Percentiles rank a stretch among this genome's conserved stretches.
Conservation (phyloP, 2,888 invertebrate genomes). For the Athalia cordata region DNA sequence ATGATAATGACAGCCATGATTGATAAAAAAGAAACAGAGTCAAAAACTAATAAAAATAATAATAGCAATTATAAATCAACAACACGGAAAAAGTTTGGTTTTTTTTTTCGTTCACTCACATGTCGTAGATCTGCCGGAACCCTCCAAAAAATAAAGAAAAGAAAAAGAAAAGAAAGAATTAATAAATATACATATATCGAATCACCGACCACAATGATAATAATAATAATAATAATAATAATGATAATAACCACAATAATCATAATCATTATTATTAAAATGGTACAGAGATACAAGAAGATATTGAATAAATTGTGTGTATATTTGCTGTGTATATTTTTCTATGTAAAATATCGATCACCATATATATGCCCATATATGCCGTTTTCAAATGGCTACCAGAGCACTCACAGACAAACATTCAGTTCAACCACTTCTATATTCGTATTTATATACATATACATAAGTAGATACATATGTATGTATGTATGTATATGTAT, state of each 20-base stretch:
- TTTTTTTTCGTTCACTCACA: constrained; percentile 59
- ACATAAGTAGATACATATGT: constrained; percentile 47
- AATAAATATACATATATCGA: too few species aligned
- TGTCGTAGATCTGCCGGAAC: constrained; percentile 69
- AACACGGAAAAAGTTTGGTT: too few species aligned
- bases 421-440: constrained; percentile 68
- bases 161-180: too few species aligned
- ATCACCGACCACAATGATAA: too few species aligned
- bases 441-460: constrained; percentile 6
- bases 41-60: constrained; percentile 50
- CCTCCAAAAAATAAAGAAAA: background rate
- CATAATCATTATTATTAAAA: too few species aligned
- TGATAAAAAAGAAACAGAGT: constrained; percentile 34
- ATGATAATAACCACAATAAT: too few species aligned
- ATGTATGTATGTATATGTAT: constrained; percentile 46
- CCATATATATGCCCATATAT: constrained; percentile 48
- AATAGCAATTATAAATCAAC: constrained; percentile 51
- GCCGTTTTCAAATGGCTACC: constrained; percentile 58
- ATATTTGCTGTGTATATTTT: constrained; percentile 36
- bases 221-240: too few species aligned
- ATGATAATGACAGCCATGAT: too few species aligned
- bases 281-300: too few species aligned
- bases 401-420: constrained; percentile 74
- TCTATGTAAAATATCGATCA: constrained; percentile 66
- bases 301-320: too few species aligned